phyloP scores from a whole-genome alignment of 2,888 invertebrate species.

The Cantharis lateralis region DNA sequence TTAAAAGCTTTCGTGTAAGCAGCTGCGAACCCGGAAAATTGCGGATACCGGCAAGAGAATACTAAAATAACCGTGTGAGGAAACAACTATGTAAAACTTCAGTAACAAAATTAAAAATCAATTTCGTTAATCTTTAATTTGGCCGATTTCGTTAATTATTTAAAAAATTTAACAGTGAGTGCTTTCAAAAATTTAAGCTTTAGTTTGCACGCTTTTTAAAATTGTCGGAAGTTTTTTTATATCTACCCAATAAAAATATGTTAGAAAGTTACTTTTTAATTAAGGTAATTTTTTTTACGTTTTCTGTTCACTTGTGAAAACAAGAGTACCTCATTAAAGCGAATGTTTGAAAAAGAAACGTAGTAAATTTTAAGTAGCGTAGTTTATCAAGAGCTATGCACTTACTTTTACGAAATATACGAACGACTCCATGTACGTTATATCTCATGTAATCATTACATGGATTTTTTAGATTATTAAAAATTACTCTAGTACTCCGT shows the following conservation, averaged over 20 bases:
- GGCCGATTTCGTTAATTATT: background rate
- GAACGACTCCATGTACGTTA: background rate
- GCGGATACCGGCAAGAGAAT: constrained; percentile 10
- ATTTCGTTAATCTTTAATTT: background rate
- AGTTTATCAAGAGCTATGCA: background rate
- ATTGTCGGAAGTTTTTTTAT: background rate
- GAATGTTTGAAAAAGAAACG: background rate
- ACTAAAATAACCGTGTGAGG: constrained; percentile 6
- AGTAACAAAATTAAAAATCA: background rate
- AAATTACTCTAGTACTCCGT: background rate
- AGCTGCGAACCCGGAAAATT: constrained; percentile 27
- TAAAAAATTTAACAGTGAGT: background rate
- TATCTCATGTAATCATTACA: background rate
- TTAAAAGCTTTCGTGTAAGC: constrained; percentile 39
- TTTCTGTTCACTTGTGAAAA: background rate
- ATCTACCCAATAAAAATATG: background rate
- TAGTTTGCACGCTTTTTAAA: background rate
- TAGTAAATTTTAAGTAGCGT: background rate
- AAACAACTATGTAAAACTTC: background rate
- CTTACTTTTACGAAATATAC: background rate
- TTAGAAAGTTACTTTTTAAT: background rate
- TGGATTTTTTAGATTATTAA: background rate
- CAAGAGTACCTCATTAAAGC: background rate
- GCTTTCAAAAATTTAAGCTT: background rate
- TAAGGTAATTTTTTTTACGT: background rate